phyloP scores from a whole-genome alignment of 2,797 vertebrate species.

The Leucoraja ocellata region DNA sequence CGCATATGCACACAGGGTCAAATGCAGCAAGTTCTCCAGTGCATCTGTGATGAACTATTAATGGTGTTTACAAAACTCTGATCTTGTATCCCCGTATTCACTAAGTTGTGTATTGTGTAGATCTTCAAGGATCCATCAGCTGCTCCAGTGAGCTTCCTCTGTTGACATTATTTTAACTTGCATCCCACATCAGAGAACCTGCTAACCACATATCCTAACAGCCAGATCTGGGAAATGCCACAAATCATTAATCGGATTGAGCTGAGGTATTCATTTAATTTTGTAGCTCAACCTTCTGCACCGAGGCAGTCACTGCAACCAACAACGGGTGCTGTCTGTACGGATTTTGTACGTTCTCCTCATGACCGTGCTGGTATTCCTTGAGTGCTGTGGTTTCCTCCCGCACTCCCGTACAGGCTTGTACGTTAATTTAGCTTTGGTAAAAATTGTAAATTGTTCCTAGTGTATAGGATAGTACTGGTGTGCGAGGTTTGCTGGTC shows the following conservation, averaged over 20 bases:
- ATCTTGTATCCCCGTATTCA: neutral
- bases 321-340: neutral
- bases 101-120: neutral
- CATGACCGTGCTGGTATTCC: too few species aligned
- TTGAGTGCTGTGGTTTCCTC: too few species aligned
- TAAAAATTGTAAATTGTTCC: too few species aligned
- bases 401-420: too few species aligned
- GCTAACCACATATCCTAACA: conserved; percentile 17
- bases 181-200: neutral
- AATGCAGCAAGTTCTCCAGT: neutral
- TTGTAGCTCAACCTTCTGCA: conserved; percentile 25
- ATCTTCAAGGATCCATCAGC: neutral
- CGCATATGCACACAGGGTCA: too few species aligned
- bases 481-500: too few species aligned
- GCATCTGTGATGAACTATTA: neutral
- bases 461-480: too few species aligned
- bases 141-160: neutral
- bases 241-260: neutral
- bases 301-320: conserved; percentile 6
- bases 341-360: too few species aligned
- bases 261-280: conserved; percentile 29
- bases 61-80: neutral
- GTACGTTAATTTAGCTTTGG: too few species aligned
- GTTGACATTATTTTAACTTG: conserved; percentile 16
- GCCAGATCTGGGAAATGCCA: neutral